Conservation (phyloP, 2,113 vertebrate species). For the Nothoprocta pentlandii region DNA sequence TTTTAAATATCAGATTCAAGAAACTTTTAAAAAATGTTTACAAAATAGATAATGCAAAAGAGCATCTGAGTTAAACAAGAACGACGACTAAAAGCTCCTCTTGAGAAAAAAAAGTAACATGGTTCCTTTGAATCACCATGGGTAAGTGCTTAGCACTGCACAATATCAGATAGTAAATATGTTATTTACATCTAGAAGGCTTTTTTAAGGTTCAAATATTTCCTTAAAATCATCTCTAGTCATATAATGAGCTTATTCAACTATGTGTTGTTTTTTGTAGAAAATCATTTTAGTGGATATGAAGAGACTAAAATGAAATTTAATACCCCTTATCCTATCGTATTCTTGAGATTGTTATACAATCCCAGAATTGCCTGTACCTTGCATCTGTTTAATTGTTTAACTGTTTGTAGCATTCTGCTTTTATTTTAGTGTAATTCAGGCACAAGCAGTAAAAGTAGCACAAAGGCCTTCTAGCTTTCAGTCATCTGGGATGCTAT, state of each 20-base stretch:
- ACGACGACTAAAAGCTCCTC: neutral
- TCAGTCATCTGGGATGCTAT: neutral
- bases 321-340: neutral
- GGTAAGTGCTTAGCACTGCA: neutral
- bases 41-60: neutral
- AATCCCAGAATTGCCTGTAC: neutral
- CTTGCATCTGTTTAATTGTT: neutral
- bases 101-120: neutral
- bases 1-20: neutral
- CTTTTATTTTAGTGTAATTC: neutral
- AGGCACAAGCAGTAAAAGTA: neutral
- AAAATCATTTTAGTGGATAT: neutral
- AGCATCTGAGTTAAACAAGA: neutral
- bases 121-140: neutral
- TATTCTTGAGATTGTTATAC: neutral
- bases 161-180: neutral
- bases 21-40: neutral
- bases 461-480: neutral
- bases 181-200: neutral
- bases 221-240: neutral
- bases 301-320: neutral
- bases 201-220: neutral
- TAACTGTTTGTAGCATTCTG: neutral
- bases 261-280: neutral
- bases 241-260: neutral